Base-by-base conservation (phyloP, 2,888 invertebrate genomes). In the Acrobasis repandana region DNA sequence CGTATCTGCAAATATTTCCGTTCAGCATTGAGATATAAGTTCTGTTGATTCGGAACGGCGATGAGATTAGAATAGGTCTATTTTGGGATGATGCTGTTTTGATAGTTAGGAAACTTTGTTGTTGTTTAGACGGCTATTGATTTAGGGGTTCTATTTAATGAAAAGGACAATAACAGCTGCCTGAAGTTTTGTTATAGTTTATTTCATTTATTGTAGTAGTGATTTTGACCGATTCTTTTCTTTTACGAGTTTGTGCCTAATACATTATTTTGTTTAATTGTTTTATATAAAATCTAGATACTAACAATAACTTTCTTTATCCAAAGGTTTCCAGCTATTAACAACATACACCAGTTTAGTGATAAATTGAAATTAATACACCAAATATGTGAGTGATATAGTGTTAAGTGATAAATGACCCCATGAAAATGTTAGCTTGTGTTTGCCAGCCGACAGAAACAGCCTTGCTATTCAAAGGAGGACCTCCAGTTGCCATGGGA, bases 381-480 rank as follows among this genome's bases (percentile, higher is more conserved):
- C 72, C 79, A 82, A 83, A 70, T 75, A 84, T 86, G 82, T 79
- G 70, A 83, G 82, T 85, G 82, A 82, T 82, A 75, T 78, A 83
- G 80, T 80, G 68, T 69, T 80, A 82, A 75, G 73, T 75, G 72
- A 73, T 68, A 66, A 63, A 82, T 84, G 86, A 83, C 72, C 63
- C 64, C 68, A 78, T 82, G 71, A 93, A 89, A 86, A 95, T 95
- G 95, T 89, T 95, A 90, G 94, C 94, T 77, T 95, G 94, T 88
- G 94, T 94, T 71, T 95, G 94, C 82, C 94, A 94, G 80, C 94
- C 94, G 65, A 88, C 93, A 70, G 94, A 94, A 76, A 93, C 94
- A 67, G 91, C 91, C 61, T 77, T 93, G 75, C 80, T 93, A 64
- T 92, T 90, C 77, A 90, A 90, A 83, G 92, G 92, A 79, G 91